Conservation (phyloP, 2,888 invertebrate species). For the Dysmachus trigonus region DNA sequence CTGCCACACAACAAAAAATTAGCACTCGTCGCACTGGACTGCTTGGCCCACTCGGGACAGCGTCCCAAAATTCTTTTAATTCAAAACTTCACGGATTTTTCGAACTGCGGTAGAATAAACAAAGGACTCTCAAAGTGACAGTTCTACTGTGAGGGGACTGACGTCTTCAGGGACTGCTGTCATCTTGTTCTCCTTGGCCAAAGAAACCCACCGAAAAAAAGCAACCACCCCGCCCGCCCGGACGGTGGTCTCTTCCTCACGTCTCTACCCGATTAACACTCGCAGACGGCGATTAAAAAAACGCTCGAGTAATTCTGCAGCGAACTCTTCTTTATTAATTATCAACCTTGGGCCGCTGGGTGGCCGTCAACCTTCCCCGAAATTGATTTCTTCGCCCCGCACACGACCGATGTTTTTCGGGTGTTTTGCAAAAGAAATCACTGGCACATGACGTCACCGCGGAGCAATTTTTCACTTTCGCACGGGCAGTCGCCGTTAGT, state of each 20-base stretch:
- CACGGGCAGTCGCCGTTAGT: neutral
- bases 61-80: neutral
- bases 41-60: neutral
- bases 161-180: conserved; percentile 18
- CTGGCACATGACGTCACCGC: conserved; percentile 17
- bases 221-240: neutral
- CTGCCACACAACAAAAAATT: neutral
- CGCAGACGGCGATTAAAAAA: neutral
- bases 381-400: conserved; percentile 37
- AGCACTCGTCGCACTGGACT: neutral
- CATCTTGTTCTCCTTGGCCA: neutral
- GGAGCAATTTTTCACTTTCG: neutral
- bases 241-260: neutral
- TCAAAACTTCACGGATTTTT: neutral
- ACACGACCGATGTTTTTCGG: neutral
- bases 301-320: neutral
- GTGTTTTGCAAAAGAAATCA: neutral
- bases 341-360: conserved; percentile 11
- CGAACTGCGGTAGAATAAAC: neutral
- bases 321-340: neutral
- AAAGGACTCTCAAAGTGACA: conserved; percentile 18
- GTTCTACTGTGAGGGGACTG: neutral
- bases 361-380: conserved; percentile 35
- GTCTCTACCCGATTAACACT: neutral
- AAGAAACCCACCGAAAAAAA: neutral